Evolutionary conservation across 2,113 vertebrate genomes (phyloP).

Genomic region (Leptobrachium leishanense): DNA sequence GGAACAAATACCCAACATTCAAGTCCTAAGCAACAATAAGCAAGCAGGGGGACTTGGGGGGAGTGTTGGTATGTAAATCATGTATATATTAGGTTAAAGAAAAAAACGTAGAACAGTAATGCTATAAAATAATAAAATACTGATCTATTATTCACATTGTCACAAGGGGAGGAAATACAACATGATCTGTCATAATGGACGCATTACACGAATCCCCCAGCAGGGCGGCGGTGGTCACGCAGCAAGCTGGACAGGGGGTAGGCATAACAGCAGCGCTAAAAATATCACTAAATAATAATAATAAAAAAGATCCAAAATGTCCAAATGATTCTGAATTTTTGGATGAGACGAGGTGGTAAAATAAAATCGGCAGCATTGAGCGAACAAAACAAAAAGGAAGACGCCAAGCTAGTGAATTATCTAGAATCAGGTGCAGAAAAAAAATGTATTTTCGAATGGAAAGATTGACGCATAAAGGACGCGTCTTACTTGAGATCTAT

Average conservation of each 20-base stretch:
- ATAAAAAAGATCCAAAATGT: no score
- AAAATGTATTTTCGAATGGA: no score
- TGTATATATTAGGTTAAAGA: conserved; percentile 60
- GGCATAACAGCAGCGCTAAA: conserved; percentile 79
- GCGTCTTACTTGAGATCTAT: no score
- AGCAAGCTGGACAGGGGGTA: conserved; percentile 78
- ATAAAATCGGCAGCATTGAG: conserved; percentile 66
- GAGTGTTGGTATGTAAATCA: conserved; percentile 12
- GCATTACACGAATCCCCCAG: conserved; percentile 71
- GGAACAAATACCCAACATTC: conserved; percentile 74
- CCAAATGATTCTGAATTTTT: no score
- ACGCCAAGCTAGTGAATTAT: conserved; percentile 78
- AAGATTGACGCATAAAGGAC: no score
- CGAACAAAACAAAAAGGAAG: conserved; percentile 67
- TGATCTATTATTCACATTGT: conserved; percentile 91
- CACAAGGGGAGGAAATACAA: conserved; percentile 73
- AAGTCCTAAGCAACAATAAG: conserved; percentile 53
- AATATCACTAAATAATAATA: conserved; percentile 73
- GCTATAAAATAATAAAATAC: conserved; percentile 77
- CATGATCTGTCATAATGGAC: conserved; percentile 71
- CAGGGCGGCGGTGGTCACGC: conserved; percentile 91
- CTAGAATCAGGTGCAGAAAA: conserved; percentile 56
- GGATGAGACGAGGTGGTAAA: conserved; percentile 31
- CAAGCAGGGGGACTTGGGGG: not conserved
- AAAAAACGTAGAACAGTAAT: conserved; percentile 64